Evolutionary conservation across 2,113 vertebrate genomes (phyloP), one percentile per base, ranked within the genome.

Genomic region (Dicaeum eximium): DNA sequence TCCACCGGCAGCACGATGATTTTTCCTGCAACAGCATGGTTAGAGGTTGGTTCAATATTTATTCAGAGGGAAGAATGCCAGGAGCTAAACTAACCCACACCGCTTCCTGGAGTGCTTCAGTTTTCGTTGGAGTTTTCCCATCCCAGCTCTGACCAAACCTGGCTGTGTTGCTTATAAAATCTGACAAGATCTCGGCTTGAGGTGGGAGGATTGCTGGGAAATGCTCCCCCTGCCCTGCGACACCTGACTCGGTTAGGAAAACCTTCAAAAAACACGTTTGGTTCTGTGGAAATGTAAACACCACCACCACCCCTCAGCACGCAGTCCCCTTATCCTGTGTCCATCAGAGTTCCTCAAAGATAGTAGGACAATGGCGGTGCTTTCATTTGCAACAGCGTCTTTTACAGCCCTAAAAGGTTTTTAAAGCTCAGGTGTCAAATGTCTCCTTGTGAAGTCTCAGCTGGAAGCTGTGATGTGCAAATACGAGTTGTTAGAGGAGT

Each of bases 401-500:
- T 95, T 96, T 94, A 94, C 56, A 92, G 79, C 87, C 88, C 60
- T 56, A 11, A 58, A 71, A 73, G 40, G 62, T 83, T 96, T 89
- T 86, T 73, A 71, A 88, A 77, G 85, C 40, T 56, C 75, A 40
- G 90, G 85, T 88, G 93, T 77, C 93, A 54, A 54, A 51, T 51
- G 73, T 19, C 74, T 65, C 89, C 78, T 27, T 92, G 93, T 40
- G 90, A 96, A 95, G 82, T 65, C 79, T 40, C 50, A 1, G 12
- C 25, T 42, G 33, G 90, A 37, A 83, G 90, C 90, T 97, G 11
- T 88, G 96, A 97, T 93, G 86, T 95, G 94, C 80, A 94, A 97
- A 97, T 93, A 51, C 1, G 7, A 37, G 42, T 25, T 84, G 80
- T 80, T 40, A 28, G 77, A 62, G 60, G 4, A 78, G 78, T 7